A percentile compares a stretch with the other conserved stretches of the same genome.
phyloP scores from a whole-genome alignment of 30 jellyfish, hydroid and myxozoan species.

The Pelagia noctiluca region DNA sequence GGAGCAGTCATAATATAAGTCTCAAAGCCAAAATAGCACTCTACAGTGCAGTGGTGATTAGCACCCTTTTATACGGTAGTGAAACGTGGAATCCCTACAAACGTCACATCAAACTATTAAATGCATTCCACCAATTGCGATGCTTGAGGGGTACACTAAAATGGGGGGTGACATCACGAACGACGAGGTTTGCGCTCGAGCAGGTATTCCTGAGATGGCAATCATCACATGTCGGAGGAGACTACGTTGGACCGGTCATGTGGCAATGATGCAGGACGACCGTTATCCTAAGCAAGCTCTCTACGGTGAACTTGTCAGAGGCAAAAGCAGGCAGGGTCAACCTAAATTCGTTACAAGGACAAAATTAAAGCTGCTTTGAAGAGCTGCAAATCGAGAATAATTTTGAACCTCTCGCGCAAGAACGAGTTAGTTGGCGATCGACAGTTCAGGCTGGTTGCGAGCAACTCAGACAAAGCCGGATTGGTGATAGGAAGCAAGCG shows the following conservation, averaged over 20 bases:
- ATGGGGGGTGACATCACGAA: neutral
- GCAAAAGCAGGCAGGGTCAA: too few species aligned
- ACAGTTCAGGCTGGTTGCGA: too few species aligned
- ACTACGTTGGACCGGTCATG: constrained; percentile 15
- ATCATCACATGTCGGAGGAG: neutral
- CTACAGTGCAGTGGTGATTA: neutral
- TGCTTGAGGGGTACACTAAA: neutral
- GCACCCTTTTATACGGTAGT: neutral
- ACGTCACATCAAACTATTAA: neutral
- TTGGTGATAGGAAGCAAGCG: too few species aligned
- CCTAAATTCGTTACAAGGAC: too few species aligned
- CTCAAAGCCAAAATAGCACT: neutral
- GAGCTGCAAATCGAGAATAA: too few species aligned
- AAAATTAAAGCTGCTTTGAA: too few species aligned
- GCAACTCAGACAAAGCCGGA: too few species aligned
- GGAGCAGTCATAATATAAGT: neutral
- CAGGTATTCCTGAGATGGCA: neutral
- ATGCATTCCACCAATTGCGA: neutral
- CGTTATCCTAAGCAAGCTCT: neutral
- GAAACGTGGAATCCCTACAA: constrained; percentile 1
- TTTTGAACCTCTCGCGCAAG: too few species aligned
- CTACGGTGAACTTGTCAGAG: neutral
- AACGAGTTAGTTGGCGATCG: too few species aligned
- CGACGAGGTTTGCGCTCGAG: neutral
- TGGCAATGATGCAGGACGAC: neutral